phyloP scores from a whole-genome alignment of 2,797 vertebrate species.

The Enteromius fasciolatus region DNA sequence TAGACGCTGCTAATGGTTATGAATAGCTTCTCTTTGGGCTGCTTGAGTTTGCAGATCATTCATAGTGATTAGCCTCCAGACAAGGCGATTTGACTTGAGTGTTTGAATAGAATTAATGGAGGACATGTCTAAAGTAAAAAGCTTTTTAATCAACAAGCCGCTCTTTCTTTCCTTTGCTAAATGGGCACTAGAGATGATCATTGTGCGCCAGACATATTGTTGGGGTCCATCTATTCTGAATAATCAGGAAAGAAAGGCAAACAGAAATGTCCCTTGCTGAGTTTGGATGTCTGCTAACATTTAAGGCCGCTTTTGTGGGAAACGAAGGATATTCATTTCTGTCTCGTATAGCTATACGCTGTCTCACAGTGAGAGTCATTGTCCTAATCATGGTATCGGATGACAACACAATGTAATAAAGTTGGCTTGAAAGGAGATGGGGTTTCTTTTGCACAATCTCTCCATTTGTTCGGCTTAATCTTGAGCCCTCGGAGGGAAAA shows the following conservation, averaged over 20 bases:
- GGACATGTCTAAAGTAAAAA: slow-evolving; percentile 47
- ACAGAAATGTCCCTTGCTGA: slow-evolving; percentile 43
- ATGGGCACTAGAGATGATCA: slow-evolving; percentile 46
- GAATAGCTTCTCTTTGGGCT: slow-evolving; percentile 46
- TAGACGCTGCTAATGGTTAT: slow-evolving; percentile 24
- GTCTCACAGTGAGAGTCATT: slow-evolving; percentile 60
- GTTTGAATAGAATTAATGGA: slow-evolving; percentile 43
- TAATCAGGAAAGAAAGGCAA: slow-evolving; percentile 35
- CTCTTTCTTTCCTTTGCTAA: slow-evolving; percentile 42
- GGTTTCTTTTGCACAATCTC: slow-evolving; percentile 55
- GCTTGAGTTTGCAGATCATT: slow-evolving; percentile 45
- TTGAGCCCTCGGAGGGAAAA: slow-evolving; percentile 49
- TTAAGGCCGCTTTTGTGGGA: slow-evolving; percentile 47
- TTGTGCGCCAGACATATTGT: slow-evolving; percentile 23
- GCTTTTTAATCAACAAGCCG: slow-evolving; percentile 51
- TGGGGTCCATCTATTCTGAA: slow-evolving; percentile 31
- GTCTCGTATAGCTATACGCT: slow-evolving; percentile 47
- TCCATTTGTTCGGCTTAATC: slow-evolving; percentile 55
- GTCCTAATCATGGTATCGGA: slow-evolving; percentile 58
- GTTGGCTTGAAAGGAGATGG: slow-evolving; percentile 61
- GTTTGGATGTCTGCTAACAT: slow-evolving; percentile 50
- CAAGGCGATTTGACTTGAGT: slow-evolving; percentile 24
- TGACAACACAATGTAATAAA: slow-evolving; percentile 61
- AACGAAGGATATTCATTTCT: slow-evolving; percentile 59
- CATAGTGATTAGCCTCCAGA: slow-evolving; percentile 50